A percentile compares a stretch with the other conserved stretches of the same genome.
phyloP scores from a whole-genome alignment of 1,140 invertebrate genomes.

The Pseudomyrmex dendroicus region DNA sequence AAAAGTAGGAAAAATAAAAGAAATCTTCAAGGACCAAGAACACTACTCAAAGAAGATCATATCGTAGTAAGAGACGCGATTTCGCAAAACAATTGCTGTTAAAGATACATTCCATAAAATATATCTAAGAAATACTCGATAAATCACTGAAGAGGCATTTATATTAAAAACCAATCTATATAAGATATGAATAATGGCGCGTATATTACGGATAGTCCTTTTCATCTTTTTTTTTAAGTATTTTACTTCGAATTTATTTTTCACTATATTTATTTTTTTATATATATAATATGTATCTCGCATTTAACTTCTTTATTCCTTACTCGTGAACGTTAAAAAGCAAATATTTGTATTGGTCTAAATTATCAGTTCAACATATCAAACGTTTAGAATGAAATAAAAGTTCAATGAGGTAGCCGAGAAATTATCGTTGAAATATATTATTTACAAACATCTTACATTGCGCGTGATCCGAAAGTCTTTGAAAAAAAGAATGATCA shows the following conservation, averaged over 20 bases:
- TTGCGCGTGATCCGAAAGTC: too few relatives aligned
- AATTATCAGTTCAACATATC: too few relatives aligned
- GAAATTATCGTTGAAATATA: too few relatives aligned
- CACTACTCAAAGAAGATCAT: conserved; percentile 38
- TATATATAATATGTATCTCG: background rate
- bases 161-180: conserved; percentile 32
- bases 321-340: too few relatives aligned
- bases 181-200: conserved; percentile 24
- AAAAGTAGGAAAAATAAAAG: conserved; percentile 13
- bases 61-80: conserved; percentile 5
- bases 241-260: too few relatives aligned
- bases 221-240: background rate
- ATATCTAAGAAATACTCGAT: conserved; percentile 11
- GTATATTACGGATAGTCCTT: background rate
- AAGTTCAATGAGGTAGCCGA: too few relatives aligned
- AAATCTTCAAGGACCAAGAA: conserved; percentile 73
- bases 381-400: too few relatives aligned
- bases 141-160: conserved; percentile 46
- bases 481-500: too few relatives aligned
- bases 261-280: background rate
- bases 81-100: conserved; percentile 33
- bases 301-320: too few relatives aligned
- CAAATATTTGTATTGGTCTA: too few relatives aligned
- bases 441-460: too few relatives aligned
- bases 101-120: conserved; percentile 28